Evolutionary conservation across 2,113 vertebrate species (phyloP).

Genomic region (Centropus unirufus): DNA sequence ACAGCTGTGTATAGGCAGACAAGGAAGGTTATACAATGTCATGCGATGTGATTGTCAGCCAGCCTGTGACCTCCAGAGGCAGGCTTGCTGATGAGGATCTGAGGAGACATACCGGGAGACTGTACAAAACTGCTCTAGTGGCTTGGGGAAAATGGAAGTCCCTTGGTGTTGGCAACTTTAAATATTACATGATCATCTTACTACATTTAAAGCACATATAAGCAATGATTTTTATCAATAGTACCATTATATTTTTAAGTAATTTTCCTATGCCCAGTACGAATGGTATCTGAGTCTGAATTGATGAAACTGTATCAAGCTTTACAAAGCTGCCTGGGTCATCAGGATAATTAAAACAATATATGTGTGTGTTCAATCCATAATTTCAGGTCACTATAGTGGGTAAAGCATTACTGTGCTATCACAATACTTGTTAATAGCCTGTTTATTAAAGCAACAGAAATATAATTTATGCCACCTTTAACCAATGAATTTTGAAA

Average conservation of each 20-base stretch:
- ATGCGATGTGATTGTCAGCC: neutral
- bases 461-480: neutral
- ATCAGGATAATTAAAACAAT: neutral
- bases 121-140: neutral
- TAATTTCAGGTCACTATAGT: neutral
- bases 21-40: neutral
- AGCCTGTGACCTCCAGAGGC: neutral
- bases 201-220: neutral
- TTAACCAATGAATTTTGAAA: neutral
- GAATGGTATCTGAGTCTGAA: neutral
- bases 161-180: neutral
- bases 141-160: neutral
- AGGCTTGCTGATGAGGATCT: neutral
- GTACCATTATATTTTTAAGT: neutral
- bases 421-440: neutral
- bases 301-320: neutral
- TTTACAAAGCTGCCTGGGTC: neutral
- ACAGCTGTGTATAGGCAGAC: accelerated
- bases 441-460: neutral
- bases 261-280: neutral
- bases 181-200: neutral
- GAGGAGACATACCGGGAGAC: neutral
- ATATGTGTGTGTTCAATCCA: neutral
- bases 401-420: neutral
- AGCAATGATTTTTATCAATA: neutral